phyloP scores from a whole-genome alignment of 1,140 invertebrate genomes.

The Thalassaphorura encarpata region DNA sequence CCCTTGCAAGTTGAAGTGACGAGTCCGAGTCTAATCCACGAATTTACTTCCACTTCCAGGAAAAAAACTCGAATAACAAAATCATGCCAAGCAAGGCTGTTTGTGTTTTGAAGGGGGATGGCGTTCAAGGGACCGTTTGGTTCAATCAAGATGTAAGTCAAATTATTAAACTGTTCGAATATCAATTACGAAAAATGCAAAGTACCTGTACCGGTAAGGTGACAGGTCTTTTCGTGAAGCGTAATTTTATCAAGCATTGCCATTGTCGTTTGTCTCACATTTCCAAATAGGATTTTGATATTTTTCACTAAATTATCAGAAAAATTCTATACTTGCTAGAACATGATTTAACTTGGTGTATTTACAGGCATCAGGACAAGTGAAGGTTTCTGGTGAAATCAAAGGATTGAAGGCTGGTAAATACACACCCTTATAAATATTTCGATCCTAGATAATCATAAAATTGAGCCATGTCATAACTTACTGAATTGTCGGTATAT shows the following conservation, averaged over 20 bases:
- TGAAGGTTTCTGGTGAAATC: slow-evolving; percentile 60
- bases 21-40: too few species aligned
- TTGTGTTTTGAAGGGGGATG: slow-evolving; percentile 70
- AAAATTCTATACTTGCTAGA: slow-evolving; percentile 35
- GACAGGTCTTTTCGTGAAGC: not conserved
- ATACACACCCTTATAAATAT: too few species aligned
- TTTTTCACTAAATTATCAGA: not conserved
- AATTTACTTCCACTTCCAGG: too few species aligned
- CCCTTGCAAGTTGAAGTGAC: too few species aligned
- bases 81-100: slow-evolving; percentile 57
- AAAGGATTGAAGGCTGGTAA: slow-evolving; percentile 54
- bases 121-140: slow-evolving; percentile 61
- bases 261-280: not conserved
- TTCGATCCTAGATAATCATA: too few species aligned
- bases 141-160: slow-evolving; percentile 61
- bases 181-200: too few species aligned
- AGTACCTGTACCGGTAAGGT: slow-evolving; percentile 18
- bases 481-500: too few species aligned
- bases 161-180: not conserved
- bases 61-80: too few species aligned
- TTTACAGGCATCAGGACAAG: slow-evolving; percentile 42
- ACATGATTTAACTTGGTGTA: too few species aligned
- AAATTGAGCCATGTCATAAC: too few species aligned
- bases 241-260: not conserved
- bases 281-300: not conserved